Percentiles rank a stretch among this genome's conserved stretches.
Conservation (phyloP, 1,140 invertebrate species). For the Periplaneta americana region DNA sequence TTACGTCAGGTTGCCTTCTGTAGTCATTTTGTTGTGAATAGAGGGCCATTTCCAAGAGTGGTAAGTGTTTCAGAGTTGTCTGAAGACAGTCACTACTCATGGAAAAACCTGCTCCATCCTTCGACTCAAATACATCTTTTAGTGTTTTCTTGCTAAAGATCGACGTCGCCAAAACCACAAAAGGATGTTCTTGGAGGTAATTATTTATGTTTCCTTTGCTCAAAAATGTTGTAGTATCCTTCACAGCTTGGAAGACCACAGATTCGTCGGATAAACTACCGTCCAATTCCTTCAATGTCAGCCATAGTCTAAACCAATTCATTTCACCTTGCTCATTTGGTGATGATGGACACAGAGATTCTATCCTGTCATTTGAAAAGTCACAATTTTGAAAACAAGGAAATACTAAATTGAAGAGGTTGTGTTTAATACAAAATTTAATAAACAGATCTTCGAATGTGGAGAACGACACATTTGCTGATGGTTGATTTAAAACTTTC, state of each 20-base stretch:
- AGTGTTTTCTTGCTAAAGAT: neutral
- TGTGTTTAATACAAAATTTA: constrained; percentile 1
- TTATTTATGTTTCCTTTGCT: neutral
- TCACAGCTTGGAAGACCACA: neutral
- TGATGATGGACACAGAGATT: neutral
- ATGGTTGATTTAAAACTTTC: neutral
- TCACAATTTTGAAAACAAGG: constrained; percentile 9
- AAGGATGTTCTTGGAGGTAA: constrained; percentile 9
- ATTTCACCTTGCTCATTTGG: neutral
- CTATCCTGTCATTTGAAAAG: neutral
- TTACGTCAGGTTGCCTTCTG: constrained; percentile 40
- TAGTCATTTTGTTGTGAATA: constrained; percentile 20
- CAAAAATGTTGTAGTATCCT: neutral
- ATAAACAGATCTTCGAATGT: neutral
- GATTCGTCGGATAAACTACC: neutral
- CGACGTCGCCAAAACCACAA: constrained; percentile 1
- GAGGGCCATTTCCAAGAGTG: constrained; percentile 1
- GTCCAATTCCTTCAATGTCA: neutral
- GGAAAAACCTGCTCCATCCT: neutral
- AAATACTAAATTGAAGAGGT: constrained; percentile 7
- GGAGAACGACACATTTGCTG: neutral
- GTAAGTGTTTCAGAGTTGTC: neutral
- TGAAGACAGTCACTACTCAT: neutral
- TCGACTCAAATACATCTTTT: neutral
- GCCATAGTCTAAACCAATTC: neutral